Percentiles rank a stretch among this genome's conserved stretches.
Evolutionary conservation across 2,113 vertebrate genomes (phyloP).

Genomic region (Ancistrus triradiatus): DNA sequence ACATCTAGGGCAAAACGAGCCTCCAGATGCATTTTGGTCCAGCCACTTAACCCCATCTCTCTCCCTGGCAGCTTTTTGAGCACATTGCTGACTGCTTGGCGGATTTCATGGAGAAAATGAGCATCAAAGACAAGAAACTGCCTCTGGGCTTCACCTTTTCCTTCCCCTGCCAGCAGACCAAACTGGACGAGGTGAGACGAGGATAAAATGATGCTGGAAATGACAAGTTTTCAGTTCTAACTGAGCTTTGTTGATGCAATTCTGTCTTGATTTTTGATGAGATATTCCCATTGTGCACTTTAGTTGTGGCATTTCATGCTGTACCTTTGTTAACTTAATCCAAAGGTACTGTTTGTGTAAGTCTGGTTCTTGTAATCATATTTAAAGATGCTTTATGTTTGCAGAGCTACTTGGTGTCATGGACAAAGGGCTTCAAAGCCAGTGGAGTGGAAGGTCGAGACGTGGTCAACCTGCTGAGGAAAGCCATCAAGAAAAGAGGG

Average conservation of each 20-base stretch:
- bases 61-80: constrained; percentile 84
- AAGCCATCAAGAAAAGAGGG: constrained; percentile 85
- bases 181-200: constrained; percentile 86
- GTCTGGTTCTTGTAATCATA: no score
- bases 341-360: no score
- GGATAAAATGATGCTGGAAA: neutral
- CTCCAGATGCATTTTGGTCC: no score
- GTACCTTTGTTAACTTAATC: no score
- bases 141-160: constrained; percentile 96
- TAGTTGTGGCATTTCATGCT: no score
- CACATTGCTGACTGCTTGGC: constrained; percentile 89
- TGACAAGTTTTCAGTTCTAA: no score
- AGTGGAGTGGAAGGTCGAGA: constrained; percentile 90
- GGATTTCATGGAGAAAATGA: constrained; percentile 85
- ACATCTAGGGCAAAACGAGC: no score
- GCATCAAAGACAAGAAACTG: constrained; percentile 91
- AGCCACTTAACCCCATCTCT: neutral
- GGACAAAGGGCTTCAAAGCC: constrained; percentile 91
- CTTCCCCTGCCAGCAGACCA: constrained; percentile 88
- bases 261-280: no score
- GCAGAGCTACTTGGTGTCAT: constrained; percentile 83
- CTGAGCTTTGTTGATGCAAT: no score
- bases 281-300: no score
- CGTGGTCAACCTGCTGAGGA: constrained; percentile 81
- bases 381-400: no score